Base-by-base conservation (phyloP, 2,113 vertebrate species). In the Motacilla alba region DNA sequence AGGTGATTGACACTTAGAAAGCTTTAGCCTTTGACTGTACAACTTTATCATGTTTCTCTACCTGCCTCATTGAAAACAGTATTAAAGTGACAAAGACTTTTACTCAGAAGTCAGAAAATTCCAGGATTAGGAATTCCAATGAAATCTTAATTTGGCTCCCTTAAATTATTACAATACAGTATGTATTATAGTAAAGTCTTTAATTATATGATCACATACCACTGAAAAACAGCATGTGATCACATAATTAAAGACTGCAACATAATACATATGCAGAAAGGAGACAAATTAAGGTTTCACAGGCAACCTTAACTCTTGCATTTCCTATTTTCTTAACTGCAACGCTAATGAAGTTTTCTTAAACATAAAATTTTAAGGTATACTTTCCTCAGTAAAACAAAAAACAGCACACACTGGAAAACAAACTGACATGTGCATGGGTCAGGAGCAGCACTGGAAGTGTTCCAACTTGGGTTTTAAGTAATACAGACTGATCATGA, bases 191-290 rank as follows among this genome's bases (percentile, higher is more conserved):
- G 96, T 90, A 90, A 91, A 96, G 55, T 89, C 91, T 88, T 95
- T 96, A 96, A 96, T 96, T 95, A 93, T 80, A 88, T 88, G 78
- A 93, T 93, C 92, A 80, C 55, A 88, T 93, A 94, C 90, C 79
- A 93, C 90, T 94, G 96, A 94, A 96, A 96, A 96, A 90, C 90
- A 96, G 95, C 94, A 96, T 87, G 95, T 96, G 96, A 96, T 94
- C 94, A 87, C n/a, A 60, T 96, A 97, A 96, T 97, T 97, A 96
- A 94, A 97, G 95, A 90, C 95, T 95, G 50, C 83, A 94, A 70
- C 72, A 77, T 67, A 96, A 96, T 95, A 88, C 60, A 93, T 93
- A 97, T 92, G 88, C 92, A 95, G 88, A 93, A 93, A 95, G 68
- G 68, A 97, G 92, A 90, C 88, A 95, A 88, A 94, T 94, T 88